Evolutionary conservation across 2,113 vertebrate species (phyloP).

Genomic region (Spea bombifrons): DNA sequence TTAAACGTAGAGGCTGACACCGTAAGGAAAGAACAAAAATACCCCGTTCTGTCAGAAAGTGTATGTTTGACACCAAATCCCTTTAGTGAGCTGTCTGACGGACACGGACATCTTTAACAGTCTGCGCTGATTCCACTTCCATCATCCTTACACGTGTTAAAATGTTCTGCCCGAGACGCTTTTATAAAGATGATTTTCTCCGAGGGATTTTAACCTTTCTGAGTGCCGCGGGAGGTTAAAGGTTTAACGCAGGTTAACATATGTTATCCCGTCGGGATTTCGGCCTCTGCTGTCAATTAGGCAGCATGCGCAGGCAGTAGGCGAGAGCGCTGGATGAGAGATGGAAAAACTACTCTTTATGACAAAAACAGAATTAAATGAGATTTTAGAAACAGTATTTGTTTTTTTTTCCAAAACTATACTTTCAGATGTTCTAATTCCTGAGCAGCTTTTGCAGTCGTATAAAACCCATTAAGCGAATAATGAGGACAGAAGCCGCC

Average conservation of each 20-base stretch:
- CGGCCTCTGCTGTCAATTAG: slow-evolving; percentile 42
- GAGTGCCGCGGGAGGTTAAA: slow-evolving; percentile 32
- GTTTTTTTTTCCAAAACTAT: slow-evolving; percentile 23
- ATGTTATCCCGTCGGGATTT: slow-evolving; percentile 29
- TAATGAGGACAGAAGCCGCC: not conserved
- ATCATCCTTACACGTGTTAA: slow-evolving; percentile 37
- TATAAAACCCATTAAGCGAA: not conserved
- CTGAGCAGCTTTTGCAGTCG: not conserved
- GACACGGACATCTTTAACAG: slow-evolving; percentile 40
- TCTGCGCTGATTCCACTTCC: slow-evolving; percentile 1
- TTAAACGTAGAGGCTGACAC: slow-evolving; percentile 27
- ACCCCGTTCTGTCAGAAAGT: not conserved
- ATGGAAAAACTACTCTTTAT: slow-evolving; percentile 38
- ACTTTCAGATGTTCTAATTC: not conserved
- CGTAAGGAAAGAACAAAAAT: slow-evolving; percentile 9
- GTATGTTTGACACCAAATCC: slow-evolving; percentile 28
- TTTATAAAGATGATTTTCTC: slow-evolving; percentile 45
- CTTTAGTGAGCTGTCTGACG: slow-evolving; percentile 41
- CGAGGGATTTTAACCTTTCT: slow-evolving; percentile 41
- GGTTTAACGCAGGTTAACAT: slow-evolving; percentile 45
- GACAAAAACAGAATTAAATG: slow-evolving; percentile 40
- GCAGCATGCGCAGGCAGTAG: slow-evolving; percentile 17
- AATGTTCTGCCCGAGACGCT: slow-evolving; percentile 37
- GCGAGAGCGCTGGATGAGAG: slow-evolving; percentile 11
- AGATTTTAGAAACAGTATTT: slow-evolving; percentile 20